A percentile compares a stretch with the other conserved stretches of the same genome.
Conservation (phyloP, 2,888 invertebrate species). For the Apantesis nais region DNA sequence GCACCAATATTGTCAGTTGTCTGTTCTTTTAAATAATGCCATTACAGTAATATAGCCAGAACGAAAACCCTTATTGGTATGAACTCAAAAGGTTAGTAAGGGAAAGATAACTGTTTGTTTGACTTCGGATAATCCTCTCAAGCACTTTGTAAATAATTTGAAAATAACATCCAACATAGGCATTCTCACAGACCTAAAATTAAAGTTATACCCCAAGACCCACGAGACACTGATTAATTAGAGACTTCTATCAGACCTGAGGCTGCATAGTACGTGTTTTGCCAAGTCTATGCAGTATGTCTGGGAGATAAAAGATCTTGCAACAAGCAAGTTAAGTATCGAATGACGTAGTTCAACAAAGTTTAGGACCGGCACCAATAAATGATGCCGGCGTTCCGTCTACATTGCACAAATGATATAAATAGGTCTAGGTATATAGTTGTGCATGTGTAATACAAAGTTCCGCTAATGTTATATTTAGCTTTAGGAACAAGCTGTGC, state of each 20-base stretch:
- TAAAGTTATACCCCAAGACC: neutral
- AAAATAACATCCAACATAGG: neutral
- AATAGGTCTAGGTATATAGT: slow-evolving; percentile 12
- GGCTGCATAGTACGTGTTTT: neutral
- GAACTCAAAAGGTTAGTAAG: no score
- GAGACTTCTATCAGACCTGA: neutral
- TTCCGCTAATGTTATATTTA: slow-evolving; percentile 39
- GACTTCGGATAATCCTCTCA: no score
- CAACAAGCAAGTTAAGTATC: neutral
- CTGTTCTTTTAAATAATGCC: no score
- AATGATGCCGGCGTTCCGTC: slow-evolving; percentile 35
- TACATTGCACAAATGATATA: slow-evolving; percentile 19
- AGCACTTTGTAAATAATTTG: no score
- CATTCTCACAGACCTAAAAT: neutral
- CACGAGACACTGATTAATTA: neutral
- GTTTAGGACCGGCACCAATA: slow-evolving; percentile 11
- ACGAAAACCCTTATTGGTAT: no score
- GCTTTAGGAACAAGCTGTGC: slow-evolving; percentile 13
- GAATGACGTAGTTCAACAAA: neutral
- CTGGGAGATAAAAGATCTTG: no score
- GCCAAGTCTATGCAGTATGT: neutral
- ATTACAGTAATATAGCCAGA: no score
- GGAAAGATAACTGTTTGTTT: no score
- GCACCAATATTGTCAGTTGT: no score
- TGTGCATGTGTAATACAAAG: slow-evolving; percentile 34